phyloP scores from a whole-genome alignment of 92 coral and sea anemone species.

The Bergia puertoricense region DNA sequence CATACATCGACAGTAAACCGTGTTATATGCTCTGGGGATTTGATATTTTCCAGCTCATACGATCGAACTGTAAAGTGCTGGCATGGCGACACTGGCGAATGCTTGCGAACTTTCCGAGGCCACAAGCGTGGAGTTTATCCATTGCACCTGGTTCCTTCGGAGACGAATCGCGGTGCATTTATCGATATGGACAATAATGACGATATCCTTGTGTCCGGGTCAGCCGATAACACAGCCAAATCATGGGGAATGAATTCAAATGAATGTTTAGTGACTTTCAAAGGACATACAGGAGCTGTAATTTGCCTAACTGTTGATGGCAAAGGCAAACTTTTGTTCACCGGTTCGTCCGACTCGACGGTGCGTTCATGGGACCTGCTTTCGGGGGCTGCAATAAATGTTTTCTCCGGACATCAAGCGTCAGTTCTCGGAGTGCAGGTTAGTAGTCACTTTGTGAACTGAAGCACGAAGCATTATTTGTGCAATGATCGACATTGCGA shows the following conservation, averaged over 20 bases:
- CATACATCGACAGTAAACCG: constrained; percentile 80
- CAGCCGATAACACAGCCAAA: constrained; percentile 92
- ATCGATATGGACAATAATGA: constrained; percentile 90
- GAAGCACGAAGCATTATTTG: not conserved
- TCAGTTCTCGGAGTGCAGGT: constrained; percentile 89
- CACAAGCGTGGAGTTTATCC: constrained; percentile 81
- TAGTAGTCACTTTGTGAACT: constrained; percentile 14
- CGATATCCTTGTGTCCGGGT: constrained; percentile 88
- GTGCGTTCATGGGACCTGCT: constrained; percentile 94
- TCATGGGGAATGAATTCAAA: constrained; percentile 98
- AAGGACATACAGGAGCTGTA: constrained; percentile 85
- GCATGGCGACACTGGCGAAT: constrained; percentile 90
- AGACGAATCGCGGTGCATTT: constrained; percentile 79
- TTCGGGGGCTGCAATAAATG: constrained; percentile 74
- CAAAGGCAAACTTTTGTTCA: constrained; percentile 85
- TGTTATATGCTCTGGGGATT: constrained; percentile 79
- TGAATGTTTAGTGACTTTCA: constrained; percentile 82
- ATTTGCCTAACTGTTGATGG: constrained; percentile 87
- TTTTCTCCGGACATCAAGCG: constrained; percentile 81
- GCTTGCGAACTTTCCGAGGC: constrained; percentile 81
- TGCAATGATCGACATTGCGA: not conserved
- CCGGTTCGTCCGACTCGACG: constrained; percentile 86
- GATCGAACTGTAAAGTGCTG: constrained; percentile 91
- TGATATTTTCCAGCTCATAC: constrained; percentile 92
- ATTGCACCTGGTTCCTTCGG: constrained; percentile 80